Evolutionary conservation across 2,113 vertebrate genomes (phyloP).

Genomic region (Oxygymnocypris stewartii): DNA sequence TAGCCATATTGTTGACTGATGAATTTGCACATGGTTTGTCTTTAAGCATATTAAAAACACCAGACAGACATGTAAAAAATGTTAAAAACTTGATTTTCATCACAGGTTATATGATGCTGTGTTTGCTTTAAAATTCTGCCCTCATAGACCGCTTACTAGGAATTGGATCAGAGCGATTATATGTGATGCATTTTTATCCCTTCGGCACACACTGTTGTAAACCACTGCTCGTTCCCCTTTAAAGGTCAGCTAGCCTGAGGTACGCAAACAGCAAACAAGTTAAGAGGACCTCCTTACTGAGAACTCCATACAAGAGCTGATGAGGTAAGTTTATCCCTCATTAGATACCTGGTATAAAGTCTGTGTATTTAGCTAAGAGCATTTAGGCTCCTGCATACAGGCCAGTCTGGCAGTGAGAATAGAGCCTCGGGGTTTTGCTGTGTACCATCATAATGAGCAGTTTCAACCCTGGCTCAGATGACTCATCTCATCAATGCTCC

Average conservation of each 20-base stretch:
- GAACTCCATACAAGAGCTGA: neutral
- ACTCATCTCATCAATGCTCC: constrained; percentile 49
- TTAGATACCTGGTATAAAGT: constrained; percentile 20
- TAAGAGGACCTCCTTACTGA: constrained; percentile 2
- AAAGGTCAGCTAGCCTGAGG: constrained; percentile 20
- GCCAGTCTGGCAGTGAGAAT: neutral
- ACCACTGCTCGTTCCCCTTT: constrained; percentile 22
- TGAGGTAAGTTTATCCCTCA: constrained; percentile 13
- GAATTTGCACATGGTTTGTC: too few species aligned
- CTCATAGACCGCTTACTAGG: neutral
- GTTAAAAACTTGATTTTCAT: neutral
- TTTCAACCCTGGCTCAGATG: constrained; percentile 35
- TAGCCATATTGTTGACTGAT: too few species aligned
- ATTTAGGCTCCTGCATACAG: constrained; percentile 23
- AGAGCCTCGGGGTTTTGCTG: constrained; percentile 31
- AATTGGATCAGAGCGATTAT: neutral
- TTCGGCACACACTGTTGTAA: neutral
- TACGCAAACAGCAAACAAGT: neutral
- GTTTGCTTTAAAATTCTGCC: neutral
- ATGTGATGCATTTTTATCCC: neutral
- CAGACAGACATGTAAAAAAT: neutral
- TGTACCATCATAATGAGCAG: constrained; percentile 47
- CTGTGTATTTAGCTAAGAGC: constrained; percentile 5
- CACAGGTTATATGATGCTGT: neutral
- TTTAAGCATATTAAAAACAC: too few species aligned